These are phyloP conservation scores for Melanogrammus aeglefinus DNA, from an alignment of 2,797 vertebrate species.

Conservation along the genomic window DNA sequence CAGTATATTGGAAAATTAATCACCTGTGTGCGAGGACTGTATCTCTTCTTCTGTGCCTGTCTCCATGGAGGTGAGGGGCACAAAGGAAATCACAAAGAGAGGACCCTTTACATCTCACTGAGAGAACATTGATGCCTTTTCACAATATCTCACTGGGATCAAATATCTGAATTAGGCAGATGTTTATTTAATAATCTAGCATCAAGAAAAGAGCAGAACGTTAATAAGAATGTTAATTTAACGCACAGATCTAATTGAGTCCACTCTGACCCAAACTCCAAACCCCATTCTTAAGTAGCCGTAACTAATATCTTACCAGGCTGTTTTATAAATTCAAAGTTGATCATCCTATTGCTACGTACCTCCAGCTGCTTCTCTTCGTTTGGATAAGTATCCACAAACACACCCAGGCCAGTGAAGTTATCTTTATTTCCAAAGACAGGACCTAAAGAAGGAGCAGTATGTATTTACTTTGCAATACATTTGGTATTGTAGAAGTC, in stretches of 20 bases:
- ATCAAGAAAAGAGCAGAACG: background rate
- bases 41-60: conserved; percentile 95
- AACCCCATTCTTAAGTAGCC: too few relatives aligned
- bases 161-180: background rate
- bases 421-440: conserved; percentile 95
- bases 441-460: conserved; percentile 73
- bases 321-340: too few relatives aligned
- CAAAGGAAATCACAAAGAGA: conserved; percentile 46
- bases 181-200: background rate
- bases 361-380: conserved; percentile 98
- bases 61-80: conserved; percentile 61
- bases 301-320: background rate
- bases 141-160: background rate
- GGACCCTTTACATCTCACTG: conserved; percentile 45
- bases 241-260: background rate
- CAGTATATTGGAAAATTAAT: conserved; percentile 19
- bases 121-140: background rate
- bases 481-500: background rate
- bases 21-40: conserved; percentile 93
- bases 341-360: conserved; percentile 36
- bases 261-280: background rate
- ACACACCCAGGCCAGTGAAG: conserved; percentile 92
- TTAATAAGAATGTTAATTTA: background rate
- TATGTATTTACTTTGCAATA: background rate
- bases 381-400: conserved; percentile 96